Evolutionary conservation across 2,797 vertebrate genomes (phyloP).

Genomic region (Acanthis flammea): DNA sequence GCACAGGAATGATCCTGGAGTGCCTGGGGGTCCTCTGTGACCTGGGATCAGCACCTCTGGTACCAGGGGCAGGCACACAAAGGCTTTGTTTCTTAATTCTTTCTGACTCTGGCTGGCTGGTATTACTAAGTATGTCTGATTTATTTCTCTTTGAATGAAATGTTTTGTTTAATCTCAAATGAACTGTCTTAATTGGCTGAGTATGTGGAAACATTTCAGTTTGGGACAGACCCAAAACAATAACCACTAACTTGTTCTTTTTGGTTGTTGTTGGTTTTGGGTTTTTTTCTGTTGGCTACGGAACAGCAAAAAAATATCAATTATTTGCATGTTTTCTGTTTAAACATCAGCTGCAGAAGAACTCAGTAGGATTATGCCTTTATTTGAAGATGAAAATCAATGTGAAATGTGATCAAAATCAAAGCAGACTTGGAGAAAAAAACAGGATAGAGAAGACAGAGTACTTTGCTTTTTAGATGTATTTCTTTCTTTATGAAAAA

Average conservation of each 20-base stretch:
- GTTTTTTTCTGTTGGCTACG: neutral
- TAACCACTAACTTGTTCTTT: neutral
- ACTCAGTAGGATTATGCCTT: neutral
- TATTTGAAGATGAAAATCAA: neutral
- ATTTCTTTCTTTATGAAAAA: neutral
- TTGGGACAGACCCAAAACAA: conserved; percentile 22
- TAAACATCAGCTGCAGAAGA: neutral
- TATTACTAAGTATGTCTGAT: neutral
- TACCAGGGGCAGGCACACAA: neutral
- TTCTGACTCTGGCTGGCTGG: neutral
- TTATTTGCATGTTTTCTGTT: conserved; percentile 1
- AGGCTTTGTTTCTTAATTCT: neutral
- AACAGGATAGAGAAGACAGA: neutral
- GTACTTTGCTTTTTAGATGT: neutral
- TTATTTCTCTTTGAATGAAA: conserved; percentile 31
- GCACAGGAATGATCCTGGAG: accelerated
- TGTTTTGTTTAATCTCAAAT: conserved; percentile 40
- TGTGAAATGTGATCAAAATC: neutral
- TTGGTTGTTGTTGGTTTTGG: neutral
- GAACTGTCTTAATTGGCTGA: conserved; percentile 33
- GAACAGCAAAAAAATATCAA: neutral
- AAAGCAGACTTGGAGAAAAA: neutral
- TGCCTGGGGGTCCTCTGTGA: accelerated
- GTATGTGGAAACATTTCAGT: conserved; percentile 30
- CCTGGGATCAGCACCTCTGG: neutral